Conservation (phyloP, 2,797 vertebrate genomes). For the Sebastes itinus region DNA sequence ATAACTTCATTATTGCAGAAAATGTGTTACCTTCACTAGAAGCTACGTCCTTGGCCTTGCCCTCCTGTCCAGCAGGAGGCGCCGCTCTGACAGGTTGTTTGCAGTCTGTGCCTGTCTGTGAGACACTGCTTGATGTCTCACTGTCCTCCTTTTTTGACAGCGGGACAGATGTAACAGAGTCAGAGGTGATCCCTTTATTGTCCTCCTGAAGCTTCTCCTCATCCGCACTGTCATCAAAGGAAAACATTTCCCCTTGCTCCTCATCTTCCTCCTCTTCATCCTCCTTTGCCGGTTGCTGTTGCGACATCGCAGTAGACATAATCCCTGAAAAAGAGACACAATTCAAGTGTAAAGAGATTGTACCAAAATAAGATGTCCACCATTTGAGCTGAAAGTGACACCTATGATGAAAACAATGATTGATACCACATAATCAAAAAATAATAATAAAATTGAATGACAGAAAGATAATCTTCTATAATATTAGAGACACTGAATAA, state of each 20-base stretch:
- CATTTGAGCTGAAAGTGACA: background rate
- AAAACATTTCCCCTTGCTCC: conserved; percentile 74
- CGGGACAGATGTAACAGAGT: background rate
- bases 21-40: conserved; percentile 57
- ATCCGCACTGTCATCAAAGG: conserved; percentile 71
- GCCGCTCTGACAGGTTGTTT: background rate
- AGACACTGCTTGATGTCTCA: background rate
- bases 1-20: background rate
- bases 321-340: conserved; percentile 47
- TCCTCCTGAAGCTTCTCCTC: conserved; percentile 53
- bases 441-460: background rate
- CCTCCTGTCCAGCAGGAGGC: conserved; percentile 63
- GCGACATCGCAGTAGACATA: conserved; percentile 73
- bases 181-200: background rate
- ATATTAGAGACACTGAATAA: background rate
- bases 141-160: conserved; percentile 14
- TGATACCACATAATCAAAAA: background rate
- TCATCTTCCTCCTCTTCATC: conserved; percentile 75
- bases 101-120: background rate
- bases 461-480: background rate
- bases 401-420: background rate
- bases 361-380: background rate
- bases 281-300: conserved; percentile 55
- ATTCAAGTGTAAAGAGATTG: background rate
- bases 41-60: background rate